Conservation (phyloP, 2,113 vertebrate species). For the Tachycineta bicolor region DNA sequence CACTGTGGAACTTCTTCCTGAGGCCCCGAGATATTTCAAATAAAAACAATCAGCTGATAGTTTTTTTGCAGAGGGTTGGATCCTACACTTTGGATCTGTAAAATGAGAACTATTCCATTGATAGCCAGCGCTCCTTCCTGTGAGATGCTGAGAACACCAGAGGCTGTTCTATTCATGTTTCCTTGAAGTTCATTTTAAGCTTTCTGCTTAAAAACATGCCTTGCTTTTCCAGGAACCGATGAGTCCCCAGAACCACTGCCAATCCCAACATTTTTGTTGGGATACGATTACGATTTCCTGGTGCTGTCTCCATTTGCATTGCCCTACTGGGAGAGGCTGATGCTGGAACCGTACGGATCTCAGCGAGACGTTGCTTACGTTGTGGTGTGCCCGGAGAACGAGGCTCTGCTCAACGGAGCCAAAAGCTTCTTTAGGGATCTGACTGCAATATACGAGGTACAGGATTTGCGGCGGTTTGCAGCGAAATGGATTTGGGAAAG, state of each 20-base stretch:
- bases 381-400: conserved; percentile 96
- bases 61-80: background rate
- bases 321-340: conserved; percentile 97
- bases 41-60: background rate
- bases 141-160: background rate
- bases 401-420: conserved; percentile 94
- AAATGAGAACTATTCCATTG: background rate
- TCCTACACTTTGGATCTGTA: background rate
- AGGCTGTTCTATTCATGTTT: background rate
- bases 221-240: conserved; percentile 87
- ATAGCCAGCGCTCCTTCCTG: background rate
- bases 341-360: conserved; percentile 95
- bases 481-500: background rate
- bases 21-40: background rate
- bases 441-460: conserved; percentile 95
- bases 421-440: conserved; percentile 96
- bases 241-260: conserved; percentile 98
- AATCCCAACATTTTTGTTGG: conserved; percentile 97
- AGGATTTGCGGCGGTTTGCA: background rate
- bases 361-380: conserved; percentile 97
- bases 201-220: conserved; percentile 2
- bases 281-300: conserved; percentile 97
- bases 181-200: conserved; percentile 46
- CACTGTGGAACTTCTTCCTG: background rate
- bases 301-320: conserved; percentile 97